Evolutionary conservation across 2,113 vertebrate genomes (phyloP).

Genomic region (Clarias magur): DNA sequence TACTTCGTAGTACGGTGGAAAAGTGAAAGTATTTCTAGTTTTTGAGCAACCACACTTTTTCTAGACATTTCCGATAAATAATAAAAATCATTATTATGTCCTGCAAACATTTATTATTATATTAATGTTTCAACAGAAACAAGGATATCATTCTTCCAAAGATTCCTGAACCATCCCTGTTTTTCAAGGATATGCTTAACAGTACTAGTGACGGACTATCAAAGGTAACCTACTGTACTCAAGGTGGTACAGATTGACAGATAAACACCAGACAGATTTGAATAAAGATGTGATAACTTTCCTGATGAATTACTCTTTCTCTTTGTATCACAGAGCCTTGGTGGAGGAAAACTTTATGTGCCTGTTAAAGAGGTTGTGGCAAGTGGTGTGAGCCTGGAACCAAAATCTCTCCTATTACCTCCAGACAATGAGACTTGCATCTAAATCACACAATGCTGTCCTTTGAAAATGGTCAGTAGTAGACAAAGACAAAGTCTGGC

Average conservation of each 20-base stretch:
- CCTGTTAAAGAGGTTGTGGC: conserved; percentile 56
- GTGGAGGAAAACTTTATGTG: conserved; percentile 37
- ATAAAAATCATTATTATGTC: not conserved
- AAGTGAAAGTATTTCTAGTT: not conserved
- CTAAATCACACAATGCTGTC: not conserved
- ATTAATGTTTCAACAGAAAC: conserved; percentile 56
- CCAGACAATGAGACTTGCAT: not conserved
- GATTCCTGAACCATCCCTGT: conserved; percentile 61
- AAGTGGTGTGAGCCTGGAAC: conserved; percentile 35
- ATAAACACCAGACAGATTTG: not conserved
- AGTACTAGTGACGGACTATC: conserved; percentile 49
- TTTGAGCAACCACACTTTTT: not conserved
- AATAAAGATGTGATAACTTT: not conserved
- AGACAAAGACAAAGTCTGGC: not conserved
- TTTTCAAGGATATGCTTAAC: conserved; percentile 67
- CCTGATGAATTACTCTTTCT: not conserved
- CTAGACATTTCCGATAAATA: not conserved
- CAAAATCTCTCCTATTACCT: not conserved
- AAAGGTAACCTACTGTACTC: conserved; percentile 36
- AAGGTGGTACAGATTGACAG: not conserved
- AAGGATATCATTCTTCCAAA: conserved; percentile 59
- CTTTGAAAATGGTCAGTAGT: not conserved
- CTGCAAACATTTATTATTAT: not conserved
- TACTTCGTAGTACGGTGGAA: not conserved
- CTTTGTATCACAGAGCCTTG: conserved; percentile 22